phyloP scores from a whole-genome alignment of 2,888 invertebrate genomes.

The Cyclophora punctaria region DNA sequence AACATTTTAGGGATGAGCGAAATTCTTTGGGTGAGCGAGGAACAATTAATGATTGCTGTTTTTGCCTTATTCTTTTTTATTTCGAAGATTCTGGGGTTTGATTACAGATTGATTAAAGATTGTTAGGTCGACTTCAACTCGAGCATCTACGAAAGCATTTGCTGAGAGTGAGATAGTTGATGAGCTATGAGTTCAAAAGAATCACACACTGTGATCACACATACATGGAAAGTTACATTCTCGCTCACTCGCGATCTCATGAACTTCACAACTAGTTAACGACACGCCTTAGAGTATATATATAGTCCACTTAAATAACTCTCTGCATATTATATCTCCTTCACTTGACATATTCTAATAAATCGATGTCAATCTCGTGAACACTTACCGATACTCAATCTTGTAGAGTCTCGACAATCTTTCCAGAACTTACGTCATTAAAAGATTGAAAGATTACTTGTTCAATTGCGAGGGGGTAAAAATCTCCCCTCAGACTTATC shows the following conservation, averaged over 20 bases:
- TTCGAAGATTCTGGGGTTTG: not conserved
- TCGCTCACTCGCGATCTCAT: too few species aligned
- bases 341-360: not conserved
- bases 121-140: too few species aligned
- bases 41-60: not conserved
- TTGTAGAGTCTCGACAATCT: constrained; percentile 34
- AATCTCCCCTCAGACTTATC: constrained; percentile 62
- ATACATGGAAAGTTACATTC: constrained; percentile 3
- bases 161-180: too few species aligned
- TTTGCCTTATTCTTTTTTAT: not conserved
- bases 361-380: not conserved
- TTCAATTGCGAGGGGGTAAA: constrained; percentile 55
- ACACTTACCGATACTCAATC: constrained; percentile 1
- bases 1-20: not conserved
- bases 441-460: constrained; percentile 70
- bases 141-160: too few species aligned
- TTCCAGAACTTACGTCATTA: constrained; percentile 61
- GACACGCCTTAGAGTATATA: too few species aligned
- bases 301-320: too few species aligned
- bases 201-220: too few species aligned
- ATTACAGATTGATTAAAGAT: too few species aligned
- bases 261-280: too few species aligned
- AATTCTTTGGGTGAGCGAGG: not conserved
- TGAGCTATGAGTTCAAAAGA: too few species aligned
- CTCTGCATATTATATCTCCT: too few species aligned